phyloP scores from a whole-genome alignment of 2,888 invertebrate species.

The Drosophila helvetica region DNA sequence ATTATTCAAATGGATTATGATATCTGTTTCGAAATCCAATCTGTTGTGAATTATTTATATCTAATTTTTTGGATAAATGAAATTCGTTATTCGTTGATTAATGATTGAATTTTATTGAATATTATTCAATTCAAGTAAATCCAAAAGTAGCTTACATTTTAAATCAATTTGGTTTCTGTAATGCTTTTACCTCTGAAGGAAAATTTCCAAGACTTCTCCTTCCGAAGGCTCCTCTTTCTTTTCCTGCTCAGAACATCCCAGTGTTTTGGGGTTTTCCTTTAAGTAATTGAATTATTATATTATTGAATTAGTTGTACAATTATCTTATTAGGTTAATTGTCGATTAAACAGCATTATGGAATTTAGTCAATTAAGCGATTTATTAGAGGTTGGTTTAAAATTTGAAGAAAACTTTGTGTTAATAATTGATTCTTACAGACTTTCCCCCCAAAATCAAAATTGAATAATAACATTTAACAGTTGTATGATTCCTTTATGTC shows the following conservation, averaged over 20 bases:
- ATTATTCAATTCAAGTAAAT: not conserved
- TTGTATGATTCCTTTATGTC: conserved; percentile 73
- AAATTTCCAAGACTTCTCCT: not conserved
- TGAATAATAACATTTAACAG: conserved; percentile 76
- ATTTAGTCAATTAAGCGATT: not conserved
- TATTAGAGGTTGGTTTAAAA: no score
- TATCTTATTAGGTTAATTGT: not conserved
- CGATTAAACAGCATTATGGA: not conserved
- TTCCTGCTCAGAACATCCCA: not conserved
- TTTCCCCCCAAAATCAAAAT: conserved; percentile 40
- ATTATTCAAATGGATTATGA: not conserved
- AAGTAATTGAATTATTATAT: not conserved
- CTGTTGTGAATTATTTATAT: no score
- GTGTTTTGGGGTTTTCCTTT: not conserved
- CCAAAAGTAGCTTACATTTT: no score
- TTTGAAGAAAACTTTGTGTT: no score
- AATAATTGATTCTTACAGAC: no score
- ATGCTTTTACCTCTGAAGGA: no score
- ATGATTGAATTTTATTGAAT: no score
- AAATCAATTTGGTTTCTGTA: no score
- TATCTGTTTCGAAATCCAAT: no score
- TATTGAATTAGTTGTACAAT: not conserved
- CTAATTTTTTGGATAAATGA: no score
- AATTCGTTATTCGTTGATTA: no score
- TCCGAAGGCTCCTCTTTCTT: not conserved